phyloP scores from a whole-genome alignment of 2,888 invertebrate genomes.

The Andrena camellia region DNA sequence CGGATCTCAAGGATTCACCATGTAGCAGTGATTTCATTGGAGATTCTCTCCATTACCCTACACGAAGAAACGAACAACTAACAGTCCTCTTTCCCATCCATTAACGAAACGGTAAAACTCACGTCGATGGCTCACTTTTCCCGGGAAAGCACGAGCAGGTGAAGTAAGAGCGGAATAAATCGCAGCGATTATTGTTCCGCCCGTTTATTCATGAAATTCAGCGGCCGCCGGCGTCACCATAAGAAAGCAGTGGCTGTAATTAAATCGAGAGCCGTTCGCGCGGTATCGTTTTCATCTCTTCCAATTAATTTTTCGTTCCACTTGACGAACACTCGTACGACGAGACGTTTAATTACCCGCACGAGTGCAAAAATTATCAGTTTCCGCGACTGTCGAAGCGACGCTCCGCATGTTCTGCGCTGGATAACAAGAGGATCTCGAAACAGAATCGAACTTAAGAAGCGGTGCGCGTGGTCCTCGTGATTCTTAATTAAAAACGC shows the following conservation, averaged over 20 bases:
- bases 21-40: no score
- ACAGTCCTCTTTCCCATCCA: no score
- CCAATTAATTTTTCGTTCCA: slow-evolving; percentile 51
- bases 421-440: not conserved
- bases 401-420: not conserved
- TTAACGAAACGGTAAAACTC: not conserved
- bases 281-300: slow-evolving; percentile 46
- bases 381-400: slow-evolving; percentile 20
- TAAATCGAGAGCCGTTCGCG: slow-evolving; percentile 40
- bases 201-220: slow-evolving; percentile 43
- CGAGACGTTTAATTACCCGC: slow-evolving; percentile 40
- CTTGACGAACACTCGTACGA: slow-evolving; percentile 40
- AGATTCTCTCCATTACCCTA: no score
- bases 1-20: no score
- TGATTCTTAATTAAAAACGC: not conserved
- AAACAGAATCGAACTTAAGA: not conserved
- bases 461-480: not conserved
- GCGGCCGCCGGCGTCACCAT: slow-evolving; percentile 13
- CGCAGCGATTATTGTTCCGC: slow-evolving; percentile 32
- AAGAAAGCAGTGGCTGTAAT: slow-evolving; percentile 35
- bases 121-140: no score
- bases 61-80: no score
- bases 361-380: slow-evolving; percentile 39
- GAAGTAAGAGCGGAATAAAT: slow-evolving; percentile 22
- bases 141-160: not conserved